Percentiles rank a stretch among this genome's conserved stretches.
These are phyloP conservation scores for Sesamia inferens DNA, from an alignment of 2,888 invertebrate species.

Conservation along the genomic window DNA sequence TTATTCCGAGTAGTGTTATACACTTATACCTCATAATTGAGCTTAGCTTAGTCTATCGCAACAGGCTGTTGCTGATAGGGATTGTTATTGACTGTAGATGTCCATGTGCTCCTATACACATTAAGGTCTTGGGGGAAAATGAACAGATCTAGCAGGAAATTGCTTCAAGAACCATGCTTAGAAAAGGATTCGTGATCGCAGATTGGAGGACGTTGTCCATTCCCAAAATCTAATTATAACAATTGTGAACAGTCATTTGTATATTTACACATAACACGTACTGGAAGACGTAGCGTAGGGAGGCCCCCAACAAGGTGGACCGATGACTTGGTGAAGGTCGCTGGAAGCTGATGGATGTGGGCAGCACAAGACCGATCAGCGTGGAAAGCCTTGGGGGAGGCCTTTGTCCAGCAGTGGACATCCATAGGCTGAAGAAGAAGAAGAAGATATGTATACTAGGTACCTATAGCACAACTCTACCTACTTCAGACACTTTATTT, in stretches of 20 bases:
- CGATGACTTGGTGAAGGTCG: too few species aligned
- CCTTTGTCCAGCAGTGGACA: too few species aligned
- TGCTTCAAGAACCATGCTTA: background rate
- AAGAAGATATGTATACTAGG: too few species aligned
- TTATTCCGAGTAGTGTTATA: constrained; percentile 8
- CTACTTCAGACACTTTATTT: too few species aligned
- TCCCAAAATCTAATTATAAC: background rate
- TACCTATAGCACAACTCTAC: too few species aligned
- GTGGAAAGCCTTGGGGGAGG: too few species aligned
- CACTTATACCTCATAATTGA: constrained; percentile 13
- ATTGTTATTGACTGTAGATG: constrained; percentile 20
- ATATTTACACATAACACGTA: too few species aligned
- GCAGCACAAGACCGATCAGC: too few species aligned
- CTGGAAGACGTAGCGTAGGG: too few species aligned
- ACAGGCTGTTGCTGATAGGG: background rate
- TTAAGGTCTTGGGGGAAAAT: constrained; percentile 11
- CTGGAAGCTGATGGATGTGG: too few species aligned
- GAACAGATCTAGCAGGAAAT: background rate
- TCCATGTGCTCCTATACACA: background rate
- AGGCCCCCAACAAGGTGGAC: too few species aligned
- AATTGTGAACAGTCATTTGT: background rate
- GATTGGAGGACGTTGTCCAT: background rate
- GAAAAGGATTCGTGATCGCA: background rate
- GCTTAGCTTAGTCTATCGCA: constrained; percentile 5
- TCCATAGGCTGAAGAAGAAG: too few species aligned